phyloP scores from a whole-genome alignment of 2,797 vertebrate genomes.

The Danio aesculapii region DNA sequence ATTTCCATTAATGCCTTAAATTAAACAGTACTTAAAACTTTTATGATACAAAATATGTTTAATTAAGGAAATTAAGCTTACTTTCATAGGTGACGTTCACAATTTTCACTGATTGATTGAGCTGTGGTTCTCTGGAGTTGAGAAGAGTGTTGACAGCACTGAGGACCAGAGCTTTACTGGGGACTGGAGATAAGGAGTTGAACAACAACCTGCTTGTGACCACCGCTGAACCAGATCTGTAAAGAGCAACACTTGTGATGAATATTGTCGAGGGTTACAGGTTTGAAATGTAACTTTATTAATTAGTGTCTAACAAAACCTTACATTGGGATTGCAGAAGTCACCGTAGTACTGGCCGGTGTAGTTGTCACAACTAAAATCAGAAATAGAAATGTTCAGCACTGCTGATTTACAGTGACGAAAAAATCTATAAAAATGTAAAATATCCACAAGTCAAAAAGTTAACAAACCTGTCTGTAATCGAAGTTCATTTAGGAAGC shows the following conservation, averaged over 20 bases:
- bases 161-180: not conserved
- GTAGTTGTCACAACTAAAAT: not conserved
- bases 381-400: not conserved
- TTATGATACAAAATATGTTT: not conserved
- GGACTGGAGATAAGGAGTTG: conserved; percentile 27
- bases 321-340: not conserved
- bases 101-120: not conserved
- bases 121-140: not conserved
- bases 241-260: not conserved
- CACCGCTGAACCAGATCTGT: conserved; percentile 18
- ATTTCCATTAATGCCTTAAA: too few relatives aligned
- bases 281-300: not conserved
- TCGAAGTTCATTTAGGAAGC: not conserved
- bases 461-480: not conserved
- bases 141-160: not conserved
- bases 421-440: not conserved
- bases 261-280: not conserved
- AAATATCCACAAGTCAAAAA: not conserved
- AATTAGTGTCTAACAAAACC: too few relatives aligned
- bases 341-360: not conserved
- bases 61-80: not conserved
- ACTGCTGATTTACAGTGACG: too few relatives aligned
- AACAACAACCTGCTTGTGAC: conserved; percentile 29
- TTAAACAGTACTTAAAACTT: too few relatives aligned
- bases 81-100: conserved; percentile 27